These are phyloP conservation scores for Hirudo medicinalis DNA, from an alignment of 1,140 invertebrate genomes.

Conservation along the genomic window DNA sequence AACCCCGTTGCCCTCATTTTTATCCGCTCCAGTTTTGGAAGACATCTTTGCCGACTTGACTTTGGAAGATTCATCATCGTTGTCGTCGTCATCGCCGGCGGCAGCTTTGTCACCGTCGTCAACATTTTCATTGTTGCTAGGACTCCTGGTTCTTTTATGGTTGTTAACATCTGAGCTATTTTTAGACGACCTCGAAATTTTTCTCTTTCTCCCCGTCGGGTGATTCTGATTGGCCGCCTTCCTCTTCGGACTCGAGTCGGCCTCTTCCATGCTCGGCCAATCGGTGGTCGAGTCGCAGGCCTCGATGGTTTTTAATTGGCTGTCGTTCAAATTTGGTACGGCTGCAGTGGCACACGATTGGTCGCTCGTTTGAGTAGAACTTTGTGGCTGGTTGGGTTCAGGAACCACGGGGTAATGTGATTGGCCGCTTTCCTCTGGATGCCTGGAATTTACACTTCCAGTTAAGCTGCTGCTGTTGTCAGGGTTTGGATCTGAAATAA, in stretches of 20 bases:
- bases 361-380: neutral
- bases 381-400: neutral
- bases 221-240: neutral
- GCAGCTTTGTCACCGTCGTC: neutral
- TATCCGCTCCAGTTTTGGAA: no score
- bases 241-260: neutral
- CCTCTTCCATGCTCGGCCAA: neutral
- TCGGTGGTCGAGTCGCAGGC: conserved; percentile 5
- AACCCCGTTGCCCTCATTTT: no score
- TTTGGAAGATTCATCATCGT: neutral
- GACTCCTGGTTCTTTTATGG: neutral
- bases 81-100: neutral
- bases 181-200: conserved; percentile 2
- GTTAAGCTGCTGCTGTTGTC: no score
- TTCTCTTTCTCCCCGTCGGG: neutral
- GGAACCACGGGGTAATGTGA: neutral
- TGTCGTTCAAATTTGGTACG: neutral
- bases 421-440: neutral
- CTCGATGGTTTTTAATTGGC: conserved; percentile 4
- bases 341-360: neutral
- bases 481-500: no score
- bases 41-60: no score
- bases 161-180: neutral
- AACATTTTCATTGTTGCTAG: neutral
- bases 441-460: no score